phyloP scores from a whole-genome alignment of 2,888 invertebrate species.

The Megamerina dolium region DNA sequence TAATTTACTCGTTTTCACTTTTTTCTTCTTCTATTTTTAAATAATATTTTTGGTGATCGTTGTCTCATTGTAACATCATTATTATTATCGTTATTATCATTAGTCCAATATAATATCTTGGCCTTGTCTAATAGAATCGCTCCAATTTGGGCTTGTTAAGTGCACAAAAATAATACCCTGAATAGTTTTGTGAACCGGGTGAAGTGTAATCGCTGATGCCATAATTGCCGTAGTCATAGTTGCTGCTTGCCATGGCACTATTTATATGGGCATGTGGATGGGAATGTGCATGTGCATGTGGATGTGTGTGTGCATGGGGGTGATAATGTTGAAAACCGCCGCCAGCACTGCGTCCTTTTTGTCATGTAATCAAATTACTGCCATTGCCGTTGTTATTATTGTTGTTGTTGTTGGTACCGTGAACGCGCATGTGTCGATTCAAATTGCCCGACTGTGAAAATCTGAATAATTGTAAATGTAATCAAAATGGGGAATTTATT shows the following conservation, averaged over 20 bases:
- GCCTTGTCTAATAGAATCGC: slow-evolving; percentile 41
- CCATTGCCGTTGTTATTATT: slow-evolving; percentile 21
- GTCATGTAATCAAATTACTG: slow-evolving; percentile 56
- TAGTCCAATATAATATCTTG: too few relatives aligned
- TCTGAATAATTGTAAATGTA: slow-evolving; percentile 39
- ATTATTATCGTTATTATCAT: too few relatives aligned
- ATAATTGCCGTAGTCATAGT: slow-evolving; percentile 39
- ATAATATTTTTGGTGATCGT: too few relatives aligned
- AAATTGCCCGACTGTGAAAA: slow-evolving; percentile 98
- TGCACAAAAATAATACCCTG: slow-evolving; percentile 49
- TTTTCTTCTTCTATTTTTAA: too few relatives aligned
- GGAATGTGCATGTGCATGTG: slow-evolving; percentile 24
- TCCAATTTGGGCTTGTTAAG: slow-evolving; percentile 47
- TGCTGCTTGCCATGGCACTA: slow-evolving; percentile 28
- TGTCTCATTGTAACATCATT: too few relatives aligned
- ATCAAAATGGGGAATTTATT: background rate
- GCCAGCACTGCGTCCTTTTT: slow-evolving; percentile 46
- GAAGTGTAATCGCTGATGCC: slow-evolving; percentile 45
- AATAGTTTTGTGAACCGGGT: slow-evolving; percentile 48
- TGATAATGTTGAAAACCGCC: slow-evolving; percentile 47
- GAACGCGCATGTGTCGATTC: slow-evolving; percentile 98
- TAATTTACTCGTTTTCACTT: too few relatives aligned
- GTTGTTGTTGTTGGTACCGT: slow-evolving; percentile 58
- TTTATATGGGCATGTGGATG: slow-evolving; percentile 17
- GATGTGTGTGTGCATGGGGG: slow-evolving; percentile 31